phyloP scores from a whole-genome alignment of 2,797 vertebrate genomes.

The Melanotaenia nigrans region DNA sequence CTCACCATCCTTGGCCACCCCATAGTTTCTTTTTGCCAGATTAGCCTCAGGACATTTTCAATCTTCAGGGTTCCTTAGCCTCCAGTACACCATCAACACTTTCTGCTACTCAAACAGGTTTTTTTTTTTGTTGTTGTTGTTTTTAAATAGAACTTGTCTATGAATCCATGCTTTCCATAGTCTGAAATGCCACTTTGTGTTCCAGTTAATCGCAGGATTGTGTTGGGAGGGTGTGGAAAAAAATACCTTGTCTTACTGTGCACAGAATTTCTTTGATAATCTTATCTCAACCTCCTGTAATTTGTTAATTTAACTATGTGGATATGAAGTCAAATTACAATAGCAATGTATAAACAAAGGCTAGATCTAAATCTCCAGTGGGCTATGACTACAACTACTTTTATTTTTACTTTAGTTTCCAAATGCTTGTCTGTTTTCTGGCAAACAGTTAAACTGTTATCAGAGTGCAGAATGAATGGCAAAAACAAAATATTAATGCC shows the following conservation, averaged over 20 bases:
- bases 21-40: background rate
- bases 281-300: conserved; percentile 22
- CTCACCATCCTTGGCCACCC: background rate
- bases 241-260: background rate
- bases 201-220: background rate
- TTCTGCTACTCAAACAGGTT: background rate
- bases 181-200: background rate
- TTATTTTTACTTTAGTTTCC: too few species aligned
- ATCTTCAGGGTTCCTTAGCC: background rate
- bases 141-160: too few species aligned
- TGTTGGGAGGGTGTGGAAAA: background rate
- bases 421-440: too few species aligned
- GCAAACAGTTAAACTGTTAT: too few species aligned
- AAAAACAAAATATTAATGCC: too few species aligned
- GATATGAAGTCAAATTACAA: conserved; percentile 16
- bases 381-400: too few species aligned
- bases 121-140: too few species aligned
- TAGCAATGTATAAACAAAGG: conserved; percentile 9
- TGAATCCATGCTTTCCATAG: background rate
- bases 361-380: background rate
- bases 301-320: conserved; percentile 18
- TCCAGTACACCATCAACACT: background rate
- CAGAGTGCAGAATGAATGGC: too few species aligned
- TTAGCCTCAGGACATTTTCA: background rate
- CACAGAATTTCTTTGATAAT: conserved; percentile 14